Evolutionary conservation across 2,113 vertebrate genomes (phyloP).

Genomic region (Lates calcarifer): DNA sequence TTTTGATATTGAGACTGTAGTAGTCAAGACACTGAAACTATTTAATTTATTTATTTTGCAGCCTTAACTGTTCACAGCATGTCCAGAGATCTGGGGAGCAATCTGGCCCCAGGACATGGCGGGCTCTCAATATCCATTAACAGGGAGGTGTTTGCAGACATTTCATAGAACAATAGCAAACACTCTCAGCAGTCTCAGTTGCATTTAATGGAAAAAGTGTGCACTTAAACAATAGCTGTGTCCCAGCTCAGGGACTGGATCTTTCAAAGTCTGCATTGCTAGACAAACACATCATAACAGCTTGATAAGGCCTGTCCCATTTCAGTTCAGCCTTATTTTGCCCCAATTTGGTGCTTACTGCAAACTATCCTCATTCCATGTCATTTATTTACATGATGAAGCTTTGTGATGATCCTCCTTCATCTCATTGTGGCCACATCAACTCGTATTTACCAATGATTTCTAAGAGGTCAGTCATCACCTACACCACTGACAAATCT

Average conservation of each 20-base stretch:
- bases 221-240: constrained; percentile 27
- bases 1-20: not conserved
- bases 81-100: constrained; percentile 3
- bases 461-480: not conserved
- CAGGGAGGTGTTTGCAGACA: constrained; percentile 24
- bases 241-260: constrained; percentile 23
- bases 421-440: not conserved
- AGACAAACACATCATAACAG: constrained; percentile 3
- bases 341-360: not conserved
- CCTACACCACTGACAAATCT: not conserved
- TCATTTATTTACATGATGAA: not conserved
- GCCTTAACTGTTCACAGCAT: not conserved
- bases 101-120: not conserved
- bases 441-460: not conserved
- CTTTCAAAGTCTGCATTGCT: constrained; percentile 27
- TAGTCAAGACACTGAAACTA: not conserved
- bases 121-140: not conserved
- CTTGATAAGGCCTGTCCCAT: not conserved
- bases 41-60: not conserved
- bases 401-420: not conserved
- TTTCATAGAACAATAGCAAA: constrained; percentile 21
- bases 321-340: not conserved
- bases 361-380: not conserved
- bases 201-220: constrained; percentile 18
- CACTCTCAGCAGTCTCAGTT: constrained; percentile 17